Evolutionary conservation across 2,797 vertebrate species (phyloP).

Genomic region (Anas bernieri): DNA sequence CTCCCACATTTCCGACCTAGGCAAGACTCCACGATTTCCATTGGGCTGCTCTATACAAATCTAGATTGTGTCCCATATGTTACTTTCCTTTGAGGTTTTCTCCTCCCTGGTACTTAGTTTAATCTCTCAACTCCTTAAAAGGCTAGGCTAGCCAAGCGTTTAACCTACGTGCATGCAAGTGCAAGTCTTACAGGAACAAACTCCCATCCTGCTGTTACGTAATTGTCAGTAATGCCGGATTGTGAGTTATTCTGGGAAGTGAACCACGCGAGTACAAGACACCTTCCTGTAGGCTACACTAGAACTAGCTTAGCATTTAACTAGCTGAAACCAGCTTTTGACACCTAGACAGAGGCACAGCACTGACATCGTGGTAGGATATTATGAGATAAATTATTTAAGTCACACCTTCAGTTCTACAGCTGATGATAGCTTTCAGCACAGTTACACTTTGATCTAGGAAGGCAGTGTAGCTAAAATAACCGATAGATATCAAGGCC

Average conservation of each 20-base stretch:
- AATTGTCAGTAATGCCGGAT: slow-evolving; percentile 33
- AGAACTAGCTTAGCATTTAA: not conserved
- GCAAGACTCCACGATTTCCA: not conserved
- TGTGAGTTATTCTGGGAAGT: slow-evolving; percentile 53
- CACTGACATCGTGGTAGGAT: not conserved
- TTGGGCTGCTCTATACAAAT: not conserved
- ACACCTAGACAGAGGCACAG: not conserved
- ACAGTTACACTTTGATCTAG: not conserved
- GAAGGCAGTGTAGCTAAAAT: not conserved
- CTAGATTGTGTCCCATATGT: no score
- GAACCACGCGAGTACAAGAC: not conserved
- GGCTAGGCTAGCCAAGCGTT: not conserved
- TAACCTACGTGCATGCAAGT: fast-evolving
- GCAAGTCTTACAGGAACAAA: not conserved
- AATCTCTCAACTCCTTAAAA: not conserved
- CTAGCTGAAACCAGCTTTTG: not conserved
- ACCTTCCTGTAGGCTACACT: not conserved
- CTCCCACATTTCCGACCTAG: not conserved
- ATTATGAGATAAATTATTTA: not conserved
- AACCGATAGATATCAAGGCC: not conserved
- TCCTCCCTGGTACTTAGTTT: not conserved
- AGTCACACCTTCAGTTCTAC: not conserved
- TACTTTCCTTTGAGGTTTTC: not conserved
- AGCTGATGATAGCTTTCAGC: not conserved
- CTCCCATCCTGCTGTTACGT: not conserved